Base-by-base conservation (phyloP, 2,888 invertebrate species). In the Agrenia bidenticulata region DNA sequence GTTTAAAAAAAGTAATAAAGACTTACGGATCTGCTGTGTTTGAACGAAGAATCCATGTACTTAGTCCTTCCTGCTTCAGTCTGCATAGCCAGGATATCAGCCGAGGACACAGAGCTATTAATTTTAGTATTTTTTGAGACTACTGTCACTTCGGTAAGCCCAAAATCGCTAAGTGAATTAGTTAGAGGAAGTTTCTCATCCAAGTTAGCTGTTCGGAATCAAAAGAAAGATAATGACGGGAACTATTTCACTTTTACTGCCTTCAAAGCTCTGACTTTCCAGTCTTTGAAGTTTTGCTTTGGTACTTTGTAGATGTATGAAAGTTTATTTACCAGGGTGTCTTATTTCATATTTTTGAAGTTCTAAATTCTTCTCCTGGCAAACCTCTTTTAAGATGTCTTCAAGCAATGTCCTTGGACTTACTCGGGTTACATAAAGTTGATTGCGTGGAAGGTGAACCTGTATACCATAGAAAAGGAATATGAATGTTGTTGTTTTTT, bases 361-460 rank as follows among this genome's bases (percentile, higher is more conserved):
- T 79, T 90, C 89, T 77, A 91, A 81, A 79, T 86, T 85, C 79
- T 90, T 91, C 78, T 90, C 89, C 57, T 85, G 84, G 78, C 90
- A 90, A 15, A 90, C 87, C 78, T 87, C 84, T 64, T 84, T 82
- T 76, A 89, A 83, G 59, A 92, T 85, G 9, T 89, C 87, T 49
- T 85, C 84, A 32, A 92, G 81, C 27, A 84, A 83, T 57, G 86
- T 86, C 73, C 86, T 84, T 15, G 88, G 87, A 72, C 88, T 88
- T 67, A 90, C 85, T 70, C 92, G 82, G 45, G 87, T 84, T 13
- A 92, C 90, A 80, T 87, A 89, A 64, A 91, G 83, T 81, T 92
- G 91, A 78, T 89, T 89, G 75, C 88, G 84, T 37, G 91, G 92
- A 75, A 92, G 82, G 78, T 89, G 87, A 39, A 92, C 89, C 79